Base-by-base conservation (phyloP, 92 coral and sea anemone species). In the Actinostola sp. region DNA sequence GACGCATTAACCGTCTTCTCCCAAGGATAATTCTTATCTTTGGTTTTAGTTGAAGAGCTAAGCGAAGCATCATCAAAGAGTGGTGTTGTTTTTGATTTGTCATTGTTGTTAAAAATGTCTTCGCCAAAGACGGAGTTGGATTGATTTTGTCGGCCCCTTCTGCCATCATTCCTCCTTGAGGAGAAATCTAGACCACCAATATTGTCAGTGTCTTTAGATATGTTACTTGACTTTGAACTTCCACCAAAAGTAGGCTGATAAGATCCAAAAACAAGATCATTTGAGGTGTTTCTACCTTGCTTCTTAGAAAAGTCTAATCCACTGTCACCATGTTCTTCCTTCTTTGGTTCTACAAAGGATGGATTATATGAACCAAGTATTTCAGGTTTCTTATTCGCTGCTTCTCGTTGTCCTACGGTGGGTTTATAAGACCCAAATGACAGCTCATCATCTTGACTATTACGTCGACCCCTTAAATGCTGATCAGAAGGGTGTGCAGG, bases 401-500 rank as follows among this genome's bases (percentile, higher is more conserved):
- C 73, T 29, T 59, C 88, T 24, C 79, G 77, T 24, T 84, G 72
- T 21, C 76, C 88, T 12, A 76, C 86, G 0, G 87, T 84, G 27
- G 97, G 95, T 58, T 92, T 86, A 51, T 92, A 89, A 43, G 92
- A 79, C 20, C 99, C 99, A 39, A 95, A 86, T 24, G 75, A 70
- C 10, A 92, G 66, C 51, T 76, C 91, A 21, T 92, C 97, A 4
- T 85, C 80, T 41, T 65, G 75, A 39, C 77, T 71, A 2, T 67
- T 71, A 10, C 57, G 63, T 41, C 73, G 82, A 28, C 71, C 73
- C 43, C 67, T 75, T 12, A 77, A 44, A 57, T 73, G 76, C 36
- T 88, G 92, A 67, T 79, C 96, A 16, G 96, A 67, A 8, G 93
- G 89, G 63, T 88, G 89, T 8, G 99, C 96, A 15, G 99, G 99